phyloP scores from a whole-genome alignment of 2,797 vertebrate species.

The Mycteria americana region DNA sequence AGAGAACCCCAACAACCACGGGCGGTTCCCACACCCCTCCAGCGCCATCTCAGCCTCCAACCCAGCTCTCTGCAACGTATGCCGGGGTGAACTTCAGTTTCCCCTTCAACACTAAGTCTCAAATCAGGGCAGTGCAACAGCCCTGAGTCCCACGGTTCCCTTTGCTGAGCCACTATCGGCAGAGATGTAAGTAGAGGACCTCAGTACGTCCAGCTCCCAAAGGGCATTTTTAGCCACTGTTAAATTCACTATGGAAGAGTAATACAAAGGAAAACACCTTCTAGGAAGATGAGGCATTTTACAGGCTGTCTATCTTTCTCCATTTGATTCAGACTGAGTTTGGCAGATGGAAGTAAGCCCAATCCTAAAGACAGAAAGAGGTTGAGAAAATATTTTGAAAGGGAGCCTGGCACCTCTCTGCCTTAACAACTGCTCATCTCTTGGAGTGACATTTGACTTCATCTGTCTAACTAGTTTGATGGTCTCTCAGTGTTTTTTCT shows the following conservation, averaged over 20 bases:
- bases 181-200: fast-evolving
- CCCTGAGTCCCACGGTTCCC: fast-evolving
- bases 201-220: neutral
- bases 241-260: neutral
- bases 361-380: neutral
- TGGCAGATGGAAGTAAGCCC: constrained; percentile 40
- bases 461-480: neutral
- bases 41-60: neutral
- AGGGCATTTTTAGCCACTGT: neutral
- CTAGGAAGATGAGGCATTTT: neutral
- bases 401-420: neutral
- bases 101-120: neutral
- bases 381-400: neutral
- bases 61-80: fast-evolving
- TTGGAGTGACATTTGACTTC: constrained; percentile 17
- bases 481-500: neutral
- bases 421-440: neutral
- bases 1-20: fast-evolving
- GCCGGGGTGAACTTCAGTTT: fast-evolving
- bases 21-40: neutral
- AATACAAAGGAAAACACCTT: neutral
- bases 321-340: neutral
- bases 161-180: fast-evolving
- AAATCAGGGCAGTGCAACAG: fast-evolving
- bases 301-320: neutral